Evolutionary conservation across 1,140 invertebrate genomes (phyloP).

Genomic region (Drosophila pachea): DNA sequence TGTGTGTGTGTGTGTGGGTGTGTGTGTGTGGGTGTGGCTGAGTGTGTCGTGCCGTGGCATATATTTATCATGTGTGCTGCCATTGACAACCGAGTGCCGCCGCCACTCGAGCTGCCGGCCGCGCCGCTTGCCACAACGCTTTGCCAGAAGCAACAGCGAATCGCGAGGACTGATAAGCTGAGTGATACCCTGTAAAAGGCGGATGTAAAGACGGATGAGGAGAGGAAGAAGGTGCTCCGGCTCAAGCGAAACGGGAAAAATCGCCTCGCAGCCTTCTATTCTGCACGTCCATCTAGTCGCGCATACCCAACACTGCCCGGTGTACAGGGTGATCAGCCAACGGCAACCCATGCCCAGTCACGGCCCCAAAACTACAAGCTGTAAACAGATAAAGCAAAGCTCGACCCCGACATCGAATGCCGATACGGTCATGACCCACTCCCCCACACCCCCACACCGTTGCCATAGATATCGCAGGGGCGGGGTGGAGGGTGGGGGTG

Average conservation of each 20-base stretch:
- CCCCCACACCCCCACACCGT: conserved; percentile 1
- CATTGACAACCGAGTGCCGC: conserved; percentile 21
- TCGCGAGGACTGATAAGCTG: not conserved
- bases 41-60: conserved; percentile 5
- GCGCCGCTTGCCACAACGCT: conserved; percentile 39
- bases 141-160: conserved; percentile 29
- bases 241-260: no score
- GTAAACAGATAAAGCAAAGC: conserved; percentile 48
- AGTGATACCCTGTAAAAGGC: not conserved
- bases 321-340: not conserved
- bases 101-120: conserved; percentile 7
- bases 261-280: no score
- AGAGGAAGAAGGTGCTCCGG: no score
- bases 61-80: conserved; percentile 43
- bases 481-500: not conserved
- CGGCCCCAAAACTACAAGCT: conserved; percentile 33
- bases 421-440: conserved; percentile 13
- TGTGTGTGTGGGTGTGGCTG: conserved; percentile 7
- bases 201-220: no score
- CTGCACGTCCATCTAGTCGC: no score
- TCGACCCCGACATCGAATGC: conserved; percentile 19
- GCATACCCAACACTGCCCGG: not conserved
- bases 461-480: conserved; percentile 19
- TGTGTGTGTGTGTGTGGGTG: not conserved
- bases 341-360: conserved; percentile 5